phyloP scores from a whole-genome alignment of 2,888 invertebrate genomes.

The Eupithecia vulgata region DNA sequence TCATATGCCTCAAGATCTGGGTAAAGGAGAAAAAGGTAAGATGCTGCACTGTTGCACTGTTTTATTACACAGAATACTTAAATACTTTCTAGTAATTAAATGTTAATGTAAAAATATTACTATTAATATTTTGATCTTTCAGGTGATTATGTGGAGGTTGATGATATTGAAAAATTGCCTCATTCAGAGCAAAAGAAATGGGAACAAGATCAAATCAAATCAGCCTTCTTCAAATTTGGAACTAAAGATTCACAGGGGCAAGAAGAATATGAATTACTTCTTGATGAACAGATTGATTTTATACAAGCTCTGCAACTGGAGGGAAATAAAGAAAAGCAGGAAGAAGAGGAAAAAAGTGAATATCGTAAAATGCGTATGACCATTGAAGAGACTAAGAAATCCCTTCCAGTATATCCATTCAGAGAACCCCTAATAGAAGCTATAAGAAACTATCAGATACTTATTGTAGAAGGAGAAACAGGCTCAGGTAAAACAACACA shows the following conservation, averaged over 20 bases:
- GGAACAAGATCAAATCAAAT: constrained; percentile 98
- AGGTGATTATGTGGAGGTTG: constrained; percentile 92
- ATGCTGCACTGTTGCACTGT: neutral
- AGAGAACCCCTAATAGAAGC: constrained; percentile 94
- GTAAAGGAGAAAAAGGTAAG: constrained; percentile 87
- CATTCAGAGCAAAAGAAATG: constrained; percentile 96
- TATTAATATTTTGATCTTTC: constrained; percentile 24
- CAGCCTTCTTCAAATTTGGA: constrained; percentile 96
- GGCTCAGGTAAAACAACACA: constrained; percentile 99
- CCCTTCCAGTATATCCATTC: constrained; percentile 97
- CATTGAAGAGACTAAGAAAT: constrained; percentile 95
- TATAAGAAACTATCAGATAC: constrained; percentile 93
- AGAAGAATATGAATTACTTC: constrained; percentile 94
- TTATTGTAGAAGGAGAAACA: constrained; percentile 99
- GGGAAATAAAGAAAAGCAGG: constrained; percentile 85
- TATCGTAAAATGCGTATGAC: constrained; percentile 87
- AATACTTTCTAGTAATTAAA: neutral
- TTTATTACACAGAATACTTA: neutral
- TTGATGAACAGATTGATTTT: constrained; percentile 99
- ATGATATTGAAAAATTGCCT: constrained; percentile 92
- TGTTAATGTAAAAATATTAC: neutral
- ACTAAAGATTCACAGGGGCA: constrained; percentile 91
- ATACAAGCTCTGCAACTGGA: constrained; percentile 94
- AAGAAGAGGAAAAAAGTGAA: constrained; percentile 87
- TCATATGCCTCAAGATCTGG: constrained; percentile 95